Conservation (phyloP, 1,140 invertebrate genomes). For the Ladona fulva region DNA sequence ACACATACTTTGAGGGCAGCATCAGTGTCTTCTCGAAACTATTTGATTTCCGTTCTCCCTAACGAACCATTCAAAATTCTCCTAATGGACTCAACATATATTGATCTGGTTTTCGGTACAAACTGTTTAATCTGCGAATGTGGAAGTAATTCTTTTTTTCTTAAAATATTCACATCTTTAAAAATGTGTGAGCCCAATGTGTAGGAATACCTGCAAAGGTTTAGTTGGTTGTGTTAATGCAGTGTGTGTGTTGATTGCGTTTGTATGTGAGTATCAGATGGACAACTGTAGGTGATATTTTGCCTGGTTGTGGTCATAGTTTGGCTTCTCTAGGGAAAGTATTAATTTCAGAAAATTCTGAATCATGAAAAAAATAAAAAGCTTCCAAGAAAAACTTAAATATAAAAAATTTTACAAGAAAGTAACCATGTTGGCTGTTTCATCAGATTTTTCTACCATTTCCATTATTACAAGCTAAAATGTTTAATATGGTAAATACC, state of each 20-base stretch:
- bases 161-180: not conserved
- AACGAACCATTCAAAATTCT: too few relatives aligned
- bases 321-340: not conserved
- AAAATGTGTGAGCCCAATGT: not conserved
- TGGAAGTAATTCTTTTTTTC: not conserved
- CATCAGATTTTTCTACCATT: not conserved
- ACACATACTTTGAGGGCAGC: too few relatives aligned
- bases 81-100: too few relatives aligned
- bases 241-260: not conserved
- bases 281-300: not conserved
- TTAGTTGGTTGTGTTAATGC: not conserved
- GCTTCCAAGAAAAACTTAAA: not conserved
- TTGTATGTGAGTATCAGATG: not conserved
- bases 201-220: not conserved
- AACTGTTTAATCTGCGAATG: not conserved
- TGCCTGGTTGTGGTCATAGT: not conserved
- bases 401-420: not conserved
- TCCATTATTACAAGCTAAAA: not conserved
- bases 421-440: conserved; percentile 1
- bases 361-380: not conserved
- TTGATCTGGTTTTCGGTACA: too few relatives aligned
- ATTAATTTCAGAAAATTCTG: too few relatives aligned
- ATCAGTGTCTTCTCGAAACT: too few relatives aligned
- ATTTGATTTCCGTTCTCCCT: too few relatives aligned
- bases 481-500: not conserved